Base-by-base conservation (phyloP, 2,888 invertebrate genomes). In the Sphecodes monilicornis region DNA sequence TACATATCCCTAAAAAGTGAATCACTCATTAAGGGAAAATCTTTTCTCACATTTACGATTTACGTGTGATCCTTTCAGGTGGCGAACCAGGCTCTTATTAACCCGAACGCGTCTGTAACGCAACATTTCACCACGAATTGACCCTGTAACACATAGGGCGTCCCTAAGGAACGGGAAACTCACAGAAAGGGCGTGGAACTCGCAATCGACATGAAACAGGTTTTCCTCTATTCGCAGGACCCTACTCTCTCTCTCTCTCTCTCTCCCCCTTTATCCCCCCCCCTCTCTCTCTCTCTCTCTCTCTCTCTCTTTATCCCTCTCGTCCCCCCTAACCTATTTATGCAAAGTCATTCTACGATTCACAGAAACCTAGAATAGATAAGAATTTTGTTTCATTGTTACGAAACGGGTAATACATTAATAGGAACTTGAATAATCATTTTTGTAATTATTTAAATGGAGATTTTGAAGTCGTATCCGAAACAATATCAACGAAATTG, bases 161-260 rank as follows among this genome's bases (percentile, higher is more conserved):
- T 46, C 57, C 41, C 78, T 32, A 64, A 60, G 71, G 69, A 32
- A 74, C n/a, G 54, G 39, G 18, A 18, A 10, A 22, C n/a, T 16
- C n/a, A 54, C 29, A 74, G 76, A 74, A 84, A 86, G 78, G 83
- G 80, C 80, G 80, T 80, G 76, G 80, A 78, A 76, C 84, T 80
- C 60, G 84, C 84, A 71, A 86, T 88, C 80, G 69, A 76, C 70
- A 60, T 66, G 86, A 84, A 89, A 89, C 89, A 89, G 89, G 89
- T 90, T 90, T 89, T 66, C 29, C 74, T 75, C 85, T 87, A 90
- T 90, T 90, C 84, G 89, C 90, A 81, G 82, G 83, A 78, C 76
- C 78, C 64, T 50, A 22, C 22, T 22, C 50, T 6, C 50, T 50
- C 50, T 22, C 22, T 50, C 39, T 39, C 8, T 8, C 39, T 8